These are phyloP conservation scores for Melinaea marsaeus DNA, from an alignment of 2,888 invertebrate species.

Conservation along the genomic window DNA sequence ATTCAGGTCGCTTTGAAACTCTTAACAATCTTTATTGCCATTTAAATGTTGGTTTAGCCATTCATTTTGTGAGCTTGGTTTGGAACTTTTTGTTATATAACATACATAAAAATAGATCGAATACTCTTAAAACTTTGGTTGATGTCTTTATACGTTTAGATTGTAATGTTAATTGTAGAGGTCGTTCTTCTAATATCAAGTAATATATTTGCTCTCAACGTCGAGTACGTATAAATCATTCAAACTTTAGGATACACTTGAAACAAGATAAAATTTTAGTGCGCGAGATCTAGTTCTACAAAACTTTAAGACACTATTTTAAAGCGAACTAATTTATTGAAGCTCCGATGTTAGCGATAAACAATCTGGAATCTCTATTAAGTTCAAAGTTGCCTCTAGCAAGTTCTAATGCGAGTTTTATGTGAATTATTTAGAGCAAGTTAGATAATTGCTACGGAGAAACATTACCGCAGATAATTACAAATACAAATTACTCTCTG, in stretches of 20 bases:
- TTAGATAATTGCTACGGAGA: conserved; percentile 29
- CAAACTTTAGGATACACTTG: too few species aligned
- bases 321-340: conserved; percentile 4
- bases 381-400: conserved; percentile 23
- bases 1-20: conserved; percentile 8
- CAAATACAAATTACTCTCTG: conserved; percentile 29
- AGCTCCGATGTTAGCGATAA: conserved; percentile 8
- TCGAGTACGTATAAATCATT: too few species aligned
- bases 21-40: conserved; percentile 4
- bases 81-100: too few species aligned
- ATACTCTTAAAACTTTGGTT: too few species aligned
- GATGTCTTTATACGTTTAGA: too few species aligned
- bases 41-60: background rate
- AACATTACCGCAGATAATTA: conserved; percentile 31
- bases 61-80: too few species aligned
- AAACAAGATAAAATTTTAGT: too few species aligned
- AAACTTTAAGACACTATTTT: background rate
- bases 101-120: too few species aligned
- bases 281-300: background rate
- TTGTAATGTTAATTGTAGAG: too few species aligned
- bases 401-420: conserved; percentile 34
- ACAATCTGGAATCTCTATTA: conserved; percentile 11
- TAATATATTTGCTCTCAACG: too few species aligned
- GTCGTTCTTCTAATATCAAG: too few species aligned
- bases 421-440: conserved; percentile 33